Conservation (phyloP, 2,797 vertebrate species). For the Enteromius unitaeniatus region DNA sequence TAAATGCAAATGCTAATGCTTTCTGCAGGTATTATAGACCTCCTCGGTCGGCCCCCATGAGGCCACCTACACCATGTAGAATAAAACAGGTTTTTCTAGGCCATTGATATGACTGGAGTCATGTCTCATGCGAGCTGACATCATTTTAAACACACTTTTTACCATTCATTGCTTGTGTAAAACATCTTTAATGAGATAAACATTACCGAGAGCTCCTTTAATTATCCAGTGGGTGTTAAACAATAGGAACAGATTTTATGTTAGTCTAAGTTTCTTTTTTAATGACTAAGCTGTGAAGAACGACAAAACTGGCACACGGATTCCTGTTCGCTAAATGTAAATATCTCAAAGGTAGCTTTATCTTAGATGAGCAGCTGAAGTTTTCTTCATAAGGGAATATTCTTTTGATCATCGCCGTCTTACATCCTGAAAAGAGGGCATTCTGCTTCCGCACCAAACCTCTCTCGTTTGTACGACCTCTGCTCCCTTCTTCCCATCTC, state of each 20-base stretch:
- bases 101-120: neutral
- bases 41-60: neutral
- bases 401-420: conserved; percentile 21
- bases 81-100: neutral
- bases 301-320: conserved; percentile 33
- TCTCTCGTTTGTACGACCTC: conserved; percentile 10
- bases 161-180: neutral
- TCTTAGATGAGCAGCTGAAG: conserved; percentile 40
- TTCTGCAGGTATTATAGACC: conserved; percentile 9
- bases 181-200: neutral
- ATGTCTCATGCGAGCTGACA: neutral
- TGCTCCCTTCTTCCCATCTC: conserved; percentile 48
- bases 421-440: conserved; percentile 19
- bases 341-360: conserved; percentile 17
- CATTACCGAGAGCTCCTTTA: neutral
- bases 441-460: neutral
- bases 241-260: neutral
- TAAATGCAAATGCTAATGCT: conserved; percentile 5
- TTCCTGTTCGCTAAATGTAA: neutral
- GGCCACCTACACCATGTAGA: neutral
- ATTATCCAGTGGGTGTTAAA: neutral
- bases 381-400: conserved; percentile 1
- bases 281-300: neutral
- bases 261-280: neutral
- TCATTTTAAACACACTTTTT: neutral